Percentiles rank a stretch among this genome's conserved stretches.
Conservation (phyloP, 1,140 invertebrate genomes). For the Brachionus asplanchnoidis region DNA sequence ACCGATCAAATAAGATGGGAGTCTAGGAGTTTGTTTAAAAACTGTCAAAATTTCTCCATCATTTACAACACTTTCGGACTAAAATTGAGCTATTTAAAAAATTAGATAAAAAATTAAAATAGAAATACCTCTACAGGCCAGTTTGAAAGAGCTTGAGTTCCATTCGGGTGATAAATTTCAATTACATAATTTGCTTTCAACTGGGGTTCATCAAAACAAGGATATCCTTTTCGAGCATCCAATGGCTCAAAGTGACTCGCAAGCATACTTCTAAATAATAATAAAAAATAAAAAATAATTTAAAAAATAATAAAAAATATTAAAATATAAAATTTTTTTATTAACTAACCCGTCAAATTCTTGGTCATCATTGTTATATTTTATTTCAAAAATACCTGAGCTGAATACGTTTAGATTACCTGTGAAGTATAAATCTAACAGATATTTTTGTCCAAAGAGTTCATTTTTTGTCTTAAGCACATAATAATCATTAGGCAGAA, state of each 20-base stretch:
- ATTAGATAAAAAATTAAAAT: background rate
- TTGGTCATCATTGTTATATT: slow-evolving; percentile 34
- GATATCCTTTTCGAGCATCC: slow-evolving; percentile 46
- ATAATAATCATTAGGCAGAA: slow-evolving; percentile 31
- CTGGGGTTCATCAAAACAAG: slow-evolving; percentile 44
- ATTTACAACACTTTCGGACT: background rate
- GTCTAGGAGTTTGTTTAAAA: background rate
- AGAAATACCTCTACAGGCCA: background rate
- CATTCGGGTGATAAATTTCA: slow-evolving; percentile 11
- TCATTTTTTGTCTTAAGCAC: background rate
- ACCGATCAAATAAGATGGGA: slow-evolving; percentile 27
- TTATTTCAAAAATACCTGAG: slow-evolving; percentile 36
- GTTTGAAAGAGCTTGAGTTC: slow-evolving; percentile 15
- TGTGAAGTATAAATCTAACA: background rate
- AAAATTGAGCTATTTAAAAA: background rate
- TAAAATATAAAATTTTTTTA: no score
- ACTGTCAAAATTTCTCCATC: slow-evolving; percentile 15
- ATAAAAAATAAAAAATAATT: background rate
- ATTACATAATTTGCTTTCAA: slow-evolving; percentile 42
- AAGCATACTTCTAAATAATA: background rate
- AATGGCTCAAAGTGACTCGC: slow-evolving; percentile 47
- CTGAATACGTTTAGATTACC: slow-evolving; percentile 17
- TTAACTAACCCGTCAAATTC: slow-evolving; percentile 20
- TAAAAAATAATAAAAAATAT: background rate
- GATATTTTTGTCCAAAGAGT: background rate